Base-by-base conservation (phyloP, 2,888 invertebrate species). In the Mythimna albipuncta region DNA sequence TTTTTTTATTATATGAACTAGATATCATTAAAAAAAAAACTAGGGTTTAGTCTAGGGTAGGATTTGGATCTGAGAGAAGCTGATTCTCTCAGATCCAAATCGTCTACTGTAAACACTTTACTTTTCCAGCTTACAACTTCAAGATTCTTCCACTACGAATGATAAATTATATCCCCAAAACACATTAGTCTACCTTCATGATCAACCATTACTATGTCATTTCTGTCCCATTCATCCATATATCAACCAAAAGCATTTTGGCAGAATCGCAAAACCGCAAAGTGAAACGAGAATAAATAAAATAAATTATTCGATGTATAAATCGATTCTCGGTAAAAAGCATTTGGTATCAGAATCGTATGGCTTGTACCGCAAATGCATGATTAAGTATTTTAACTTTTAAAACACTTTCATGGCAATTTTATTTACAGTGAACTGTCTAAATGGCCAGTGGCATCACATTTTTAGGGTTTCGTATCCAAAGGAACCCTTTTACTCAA, bases 171-270 rank as follows among this genome's bases (percentile, higher is more conserved):
- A 59, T 32, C 41, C 35, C 41, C 75, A 79, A 81, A 79, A 76
- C 50, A 62, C 72, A 69, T 77, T 61, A 54, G 41, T 64, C 26
- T 32, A 59, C 58, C 69, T 38, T 32, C 66, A 41, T 44, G 58
- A 66, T 54, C 67, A 26, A 54, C 58, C 66, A 65, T 72, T 70
- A 77, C 41, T 10, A 3, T 61, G 67, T 68, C 69, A 72, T 66
- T 68, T 50, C 32, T 38, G 47, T 68, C 26, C 50, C 19, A 70
- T 44, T 26, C 69, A 62, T 61, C 52, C 62, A 78, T 81, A 79
- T 19, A 67, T 81, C 76, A 80, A 70, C 47, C 38, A 54, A 81
- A 81, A 67, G 47, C 50, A 77, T 81, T 81, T 69, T 72, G 67
- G 64, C 63, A 64, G 54, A 10, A 59, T 26, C 80, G 54, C 72